These are phyloP conservation scores for Pseudoatta argentina DNA, from an alignment of 1,140 invertebrate species.

Conservation along the genomic window DNA sequence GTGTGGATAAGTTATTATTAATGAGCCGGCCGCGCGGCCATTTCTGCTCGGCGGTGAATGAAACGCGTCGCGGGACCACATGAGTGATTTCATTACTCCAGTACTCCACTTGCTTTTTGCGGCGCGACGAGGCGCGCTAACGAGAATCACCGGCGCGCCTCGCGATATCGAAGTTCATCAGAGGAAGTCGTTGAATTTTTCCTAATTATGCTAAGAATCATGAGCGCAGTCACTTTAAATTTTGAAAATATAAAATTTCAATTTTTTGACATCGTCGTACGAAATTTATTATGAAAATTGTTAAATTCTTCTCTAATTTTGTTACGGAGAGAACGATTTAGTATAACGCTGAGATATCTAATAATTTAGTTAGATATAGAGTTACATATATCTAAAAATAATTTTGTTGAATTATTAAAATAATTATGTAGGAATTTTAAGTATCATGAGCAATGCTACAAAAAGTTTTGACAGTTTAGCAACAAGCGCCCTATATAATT, in stretches of 20 bases:
- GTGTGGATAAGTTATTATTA: conserved; percentile 65
- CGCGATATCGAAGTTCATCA: conserved; percentile 32
- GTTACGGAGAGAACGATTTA: too few relatives aligned
- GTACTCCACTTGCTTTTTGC: conserved; percentile 53
- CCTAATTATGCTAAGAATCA: neutral
- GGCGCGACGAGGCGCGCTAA: conserved; percentile 55
- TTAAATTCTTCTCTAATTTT: neutral
- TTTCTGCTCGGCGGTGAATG: conserved; percentile 60
- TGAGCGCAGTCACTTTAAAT: neutral
- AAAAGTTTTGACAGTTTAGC: too few relatives aligned
- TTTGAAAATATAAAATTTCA: neutral
- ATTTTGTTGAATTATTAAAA: too few relatives aligned
- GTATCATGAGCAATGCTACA: too few relatives aligned
- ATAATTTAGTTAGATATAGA: too few relatives aligned
- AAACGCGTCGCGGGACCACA: conserved; percentile 55
- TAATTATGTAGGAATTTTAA: too few relatives aligned
- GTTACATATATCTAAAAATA: too few relatives aligned
- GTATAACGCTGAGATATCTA: too few relatives aligned
- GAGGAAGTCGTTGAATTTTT: conserved; percentile 16
- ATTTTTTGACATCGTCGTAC: neutral
- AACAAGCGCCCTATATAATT: too few relatives aligned
- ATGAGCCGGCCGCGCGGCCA: conserved; percentile 50
- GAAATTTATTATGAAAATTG: neutral
- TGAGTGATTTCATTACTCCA: conserved; percentile 58
- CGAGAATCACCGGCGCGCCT: conserved; percentile 51